phyloP scores from a whole-genome alignment of 2,888 invertebrate species.

The Erebia epiphron region DNA sequence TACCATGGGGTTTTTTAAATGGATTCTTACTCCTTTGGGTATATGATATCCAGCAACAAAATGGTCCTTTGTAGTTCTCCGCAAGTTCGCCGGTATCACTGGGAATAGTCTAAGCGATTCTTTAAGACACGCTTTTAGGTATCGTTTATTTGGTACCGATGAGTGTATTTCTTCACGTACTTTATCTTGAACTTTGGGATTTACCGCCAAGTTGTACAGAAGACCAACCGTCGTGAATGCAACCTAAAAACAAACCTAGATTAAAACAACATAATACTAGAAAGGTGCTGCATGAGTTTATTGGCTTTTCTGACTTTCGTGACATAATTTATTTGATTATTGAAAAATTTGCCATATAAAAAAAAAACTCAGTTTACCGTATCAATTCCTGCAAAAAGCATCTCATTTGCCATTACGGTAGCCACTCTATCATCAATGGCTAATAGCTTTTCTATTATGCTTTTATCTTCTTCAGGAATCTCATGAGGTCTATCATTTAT shows the following conservation, averaged over 20 bases:
- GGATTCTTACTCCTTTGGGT: conserved; percentile 66
- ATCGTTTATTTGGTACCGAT: conserved; percentile 56
- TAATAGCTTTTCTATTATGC: conserved; percentile 86
- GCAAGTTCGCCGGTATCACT: conserved; percentile 63
- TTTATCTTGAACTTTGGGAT: conserved; percentile 80
- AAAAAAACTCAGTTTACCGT: conserved; percentile 74
- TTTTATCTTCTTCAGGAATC: conserved; percentile 77
- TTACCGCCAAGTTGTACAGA: conserved; percentile 80
- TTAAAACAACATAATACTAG: background rate
- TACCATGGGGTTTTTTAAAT: background rate
- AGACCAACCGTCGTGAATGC: conserved; percentile 63
- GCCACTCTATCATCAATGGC: conserved; percentile 84
- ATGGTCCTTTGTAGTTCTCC: conserved; percentile 67
- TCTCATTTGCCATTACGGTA: conserved; percentile 86
- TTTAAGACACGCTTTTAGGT: conserved; percentile 85
- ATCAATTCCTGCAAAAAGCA: conserved; percentile 88
- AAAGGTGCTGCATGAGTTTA: background rate
- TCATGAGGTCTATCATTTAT: conserved; percentile 57
- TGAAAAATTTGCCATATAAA: background rate
- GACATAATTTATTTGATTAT: background rate
- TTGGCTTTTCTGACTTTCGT: background rate
- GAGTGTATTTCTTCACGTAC: conserved; percentile 63
- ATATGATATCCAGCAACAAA: conserved; percentile 68
- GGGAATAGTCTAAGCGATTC: conserved; percentile 80
- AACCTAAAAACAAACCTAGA: conserved; percentile 57